phyloP scores from a whole-genome alignment of 2,797 vertebrate genomes.

The Sebastes alutus region DNA sequence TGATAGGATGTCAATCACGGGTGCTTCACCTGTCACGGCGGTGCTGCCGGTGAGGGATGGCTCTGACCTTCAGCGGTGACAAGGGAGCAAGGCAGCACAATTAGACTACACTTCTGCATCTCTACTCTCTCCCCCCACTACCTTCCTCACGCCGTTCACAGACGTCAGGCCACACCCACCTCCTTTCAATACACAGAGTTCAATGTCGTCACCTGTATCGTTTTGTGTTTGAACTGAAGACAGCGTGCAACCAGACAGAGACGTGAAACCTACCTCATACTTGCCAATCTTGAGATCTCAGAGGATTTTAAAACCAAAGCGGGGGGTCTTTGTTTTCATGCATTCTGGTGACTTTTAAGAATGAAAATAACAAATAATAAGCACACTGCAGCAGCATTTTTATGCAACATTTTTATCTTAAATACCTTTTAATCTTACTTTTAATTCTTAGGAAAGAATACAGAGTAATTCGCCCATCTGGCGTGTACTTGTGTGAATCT shows the following conservation, averaged over 20 bases:
- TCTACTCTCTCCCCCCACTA: background rate
- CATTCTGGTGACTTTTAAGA: too few relatives aligned
- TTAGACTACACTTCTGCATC: slow-evolving; percentile 36
- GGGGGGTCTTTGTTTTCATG: too few relatives aligned
- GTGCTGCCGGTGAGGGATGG: slow-evolving; percentile 50
- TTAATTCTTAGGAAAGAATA: too few relatives aligned
- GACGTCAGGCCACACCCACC: slow-evolving; percentile 10
- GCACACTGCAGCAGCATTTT: too few relatives aligned
- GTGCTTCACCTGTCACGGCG: slow-evolving; percentile 44
- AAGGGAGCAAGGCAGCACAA: slow-evolving; percentile 44
- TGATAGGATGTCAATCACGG: slow-evolving; percentile 64
- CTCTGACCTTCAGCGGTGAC: slow-evolving; percentile 69
- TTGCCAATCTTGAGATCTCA: too few relatives aligned
- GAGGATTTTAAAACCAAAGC: too few relatives aligned
- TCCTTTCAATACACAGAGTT: background rate
- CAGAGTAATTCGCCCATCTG: too few relatives aligned
- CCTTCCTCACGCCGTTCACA: background rate
- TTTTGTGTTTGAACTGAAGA: background rate
- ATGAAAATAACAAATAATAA: too few relatives aligned
- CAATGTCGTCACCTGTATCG: slow-evolving; percentile 1
- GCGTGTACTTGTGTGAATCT: too few relatives aligned
- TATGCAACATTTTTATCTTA: too few relatives aligned
- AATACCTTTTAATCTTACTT: too few relatives aligned
- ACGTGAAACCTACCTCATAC: too few relatives aligned
- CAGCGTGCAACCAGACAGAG: background rate